Base-by-base conservation (phyloP, 2,797 vertebrate species). In the Aphelocoma californica region DNA sequence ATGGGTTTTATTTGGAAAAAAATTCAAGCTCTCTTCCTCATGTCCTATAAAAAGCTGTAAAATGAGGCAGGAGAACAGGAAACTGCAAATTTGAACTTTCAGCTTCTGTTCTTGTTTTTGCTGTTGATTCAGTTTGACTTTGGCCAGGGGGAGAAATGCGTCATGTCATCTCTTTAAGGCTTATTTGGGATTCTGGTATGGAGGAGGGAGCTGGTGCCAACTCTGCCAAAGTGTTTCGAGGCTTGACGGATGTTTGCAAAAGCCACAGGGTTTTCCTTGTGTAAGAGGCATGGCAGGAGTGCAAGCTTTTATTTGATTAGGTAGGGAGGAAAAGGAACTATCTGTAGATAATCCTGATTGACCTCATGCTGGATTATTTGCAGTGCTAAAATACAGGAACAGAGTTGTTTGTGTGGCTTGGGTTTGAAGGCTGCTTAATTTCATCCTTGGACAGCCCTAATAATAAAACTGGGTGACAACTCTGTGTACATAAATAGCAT, bases 131-230 rank as follows among this genome's bases (percentile, higher is more conserved):
- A 15, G 31, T 83, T 80, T 92, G 94, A 87, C 88, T 92, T 94
- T 89, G 86, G 74, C 77, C 51, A 2, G n/a, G 73, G 90, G 69
- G 32, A 69, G 66, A 90, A 95, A 75, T 62, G 81, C 8, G 3
- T 95, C 74, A 60, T 14, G 38, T 82, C 66, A 75, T 70, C 58
- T 58, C 61, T 61, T 13, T 10, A 15, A 71, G 82, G 85, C 72
- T 96, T 62, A n/a, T 84, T 86, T 88, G 72, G 81, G 86, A 80
- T 83, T 38, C 73, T 92, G 75, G 18, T 65, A n/a, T n/a, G 88
- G 81, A 77, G 90, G 79, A 95, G 83, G 77, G 81, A 95, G 81
- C 86, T 72, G 70, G 38, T 93, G 87, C 93, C 91, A 93, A 16
- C 88, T 85, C 86, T 90, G 82, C 86, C 70, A 61, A n/a, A 95